Conservation (phyloP, 2,888 invertebrate genomes). For the Microctonus aethiopoides region DNA sequence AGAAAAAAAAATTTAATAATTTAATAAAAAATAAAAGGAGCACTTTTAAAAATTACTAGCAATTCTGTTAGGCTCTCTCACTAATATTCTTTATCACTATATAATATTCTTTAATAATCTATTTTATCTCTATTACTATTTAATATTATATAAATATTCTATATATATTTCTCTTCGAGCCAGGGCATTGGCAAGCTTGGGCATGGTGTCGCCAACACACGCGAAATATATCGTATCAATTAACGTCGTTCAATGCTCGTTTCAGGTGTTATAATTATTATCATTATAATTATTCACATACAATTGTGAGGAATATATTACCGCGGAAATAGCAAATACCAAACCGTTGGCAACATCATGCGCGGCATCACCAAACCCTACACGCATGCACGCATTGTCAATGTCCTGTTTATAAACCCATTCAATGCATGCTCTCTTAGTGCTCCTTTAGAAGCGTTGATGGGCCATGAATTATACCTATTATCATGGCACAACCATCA, state of each 20-base stretch:
- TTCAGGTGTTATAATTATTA: slow-evolving; percentile 23
- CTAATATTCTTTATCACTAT: slow-evolving; percentile 42
- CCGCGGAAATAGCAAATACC: slow-evolving; percentile 41
- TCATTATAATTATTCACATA: slow-evolving; percentile 12
- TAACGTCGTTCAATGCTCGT: slow-evolving; percentile 41
- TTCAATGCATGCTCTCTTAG: slow-evolving; percentile 61
- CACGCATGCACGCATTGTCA: slow-evolving; percentile 67
- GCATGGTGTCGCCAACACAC: slow-evolving; percentile 67
- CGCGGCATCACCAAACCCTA: slow-evolving; percentile 64
- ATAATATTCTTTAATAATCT: slow-evolving; percentile 29
- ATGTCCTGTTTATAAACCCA: slow-evolving; percentile 63
- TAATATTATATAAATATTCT: slow-evolving; percentile 38
- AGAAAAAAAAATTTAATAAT: slow-evolving; percentile 30
- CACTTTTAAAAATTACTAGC: slow-evolving; percentile 52
- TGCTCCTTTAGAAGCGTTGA: slow-evolving; percentile 21
- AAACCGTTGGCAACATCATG: slow-evolving; percentile 66
- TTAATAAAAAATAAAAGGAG: slow-evolving; percentile 50
- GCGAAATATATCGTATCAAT: slow-evolving; percentile 49
- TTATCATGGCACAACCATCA: slow-evolving; percentile 4
- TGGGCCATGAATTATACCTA: neutral
- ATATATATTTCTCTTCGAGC: slow-evolving; percentile 68
- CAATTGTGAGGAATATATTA: slow-evolving; percentile 35
- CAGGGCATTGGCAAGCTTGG: slow-evolving; percentile 89
- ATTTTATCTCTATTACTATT: slow-evolving; percentile 37
- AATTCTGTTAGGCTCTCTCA: slow-evolving; percentile 46